phyloP scores from a whole-genome alignment of 2,113 vertebrate species.

The Alligator mississippiensis region DNA sequence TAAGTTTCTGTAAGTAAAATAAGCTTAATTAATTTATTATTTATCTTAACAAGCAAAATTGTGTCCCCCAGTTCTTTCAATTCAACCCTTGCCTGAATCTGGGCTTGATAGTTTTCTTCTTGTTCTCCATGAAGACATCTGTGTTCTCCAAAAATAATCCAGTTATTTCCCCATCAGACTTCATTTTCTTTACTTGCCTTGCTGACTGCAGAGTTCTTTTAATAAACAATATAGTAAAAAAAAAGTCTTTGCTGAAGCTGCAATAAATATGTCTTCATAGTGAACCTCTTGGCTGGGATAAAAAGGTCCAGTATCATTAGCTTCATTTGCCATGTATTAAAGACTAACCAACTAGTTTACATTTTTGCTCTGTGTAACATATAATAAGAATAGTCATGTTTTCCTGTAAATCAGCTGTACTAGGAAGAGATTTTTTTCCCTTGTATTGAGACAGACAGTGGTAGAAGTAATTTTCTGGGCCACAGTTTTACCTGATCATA shows the following conservation, averaged over 20 bases:
- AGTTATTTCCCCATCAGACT: constrained; percentile 51
- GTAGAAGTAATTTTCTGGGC: constrained; percentile 52
- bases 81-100: neutral
- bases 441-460: constrained; percentile 34
- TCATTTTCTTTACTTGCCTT: neutral
- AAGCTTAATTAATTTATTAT: neutral
- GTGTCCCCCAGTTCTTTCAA: neutral
- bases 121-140: neutral
- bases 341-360: neutral
- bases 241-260: constrained; percentile 45
- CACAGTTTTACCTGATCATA: constrained; percentile 29
- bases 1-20: neutral
- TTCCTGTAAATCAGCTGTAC: constrained; percentile 53
- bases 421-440: constrained; percentile 49
- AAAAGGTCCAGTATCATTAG: neutral
- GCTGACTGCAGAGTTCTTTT: constrained; percentile 19
- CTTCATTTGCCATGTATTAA: constrained; percentile 21
- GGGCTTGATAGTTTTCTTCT: constrained; percentile 20
- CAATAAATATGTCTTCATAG: constrained; percentile 53
- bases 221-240: constrained; percentile 15
- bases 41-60: neutral
- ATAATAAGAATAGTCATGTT: neutral
- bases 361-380: neutral
- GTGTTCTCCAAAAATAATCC: neutral
- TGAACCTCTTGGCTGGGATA: constrained; percentile 8